These are phyloP conservation scores for Resseliella maxima DNA, from an alignment of 2,888 invertebrate species.

Conservation along the genomic window DNA sequence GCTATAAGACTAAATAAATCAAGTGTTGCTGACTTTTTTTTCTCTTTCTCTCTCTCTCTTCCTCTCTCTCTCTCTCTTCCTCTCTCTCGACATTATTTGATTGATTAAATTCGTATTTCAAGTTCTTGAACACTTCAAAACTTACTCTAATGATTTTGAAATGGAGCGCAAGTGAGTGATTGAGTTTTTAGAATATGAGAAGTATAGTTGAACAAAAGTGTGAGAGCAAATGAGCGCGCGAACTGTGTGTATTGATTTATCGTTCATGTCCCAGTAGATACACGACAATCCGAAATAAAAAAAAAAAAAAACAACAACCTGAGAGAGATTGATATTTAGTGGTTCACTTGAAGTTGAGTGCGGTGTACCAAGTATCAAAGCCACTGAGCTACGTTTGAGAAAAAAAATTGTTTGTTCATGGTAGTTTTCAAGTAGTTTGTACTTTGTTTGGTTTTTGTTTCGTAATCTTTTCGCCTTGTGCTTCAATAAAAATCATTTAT, in stretches of 20 bases:
- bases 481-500: conserved; percentile 53
- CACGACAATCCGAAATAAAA: neutral
- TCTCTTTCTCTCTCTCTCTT: too few species aligned
- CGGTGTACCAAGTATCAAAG: neutral
- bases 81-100: conserved; percentile 5
- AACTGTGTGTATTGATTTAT: neutral
- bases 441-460: conserved; percentile 5
- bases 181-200: too few species aligned
- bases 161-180: too few species aligned
- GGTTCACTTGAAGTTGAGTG: neutral
- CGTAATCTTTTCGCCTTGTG: neutral
- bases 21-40: neutral
- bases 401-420: neutral
- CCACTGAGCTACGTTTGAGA: neutral
- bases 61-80: neutral
- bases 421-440: neutral
- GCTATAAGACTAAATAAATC: neutral
- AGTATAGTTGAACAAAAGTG: too few species aligned
- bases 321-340: neutral
- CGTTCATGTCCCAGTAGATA: neutral
- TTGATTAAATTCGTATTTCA: neutral
- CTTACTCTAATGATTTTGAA: too few species aligned
- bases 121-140: neutral
- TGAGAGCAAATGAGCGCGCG: neutral
- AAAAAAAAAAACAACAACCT: too few species aligned